Evolutionary conservation across 2,113 vertebrate species (phyloP), one percentile per base, ranked within the genome.

Genomic region (Dipodomys spectabilis): DNA sequence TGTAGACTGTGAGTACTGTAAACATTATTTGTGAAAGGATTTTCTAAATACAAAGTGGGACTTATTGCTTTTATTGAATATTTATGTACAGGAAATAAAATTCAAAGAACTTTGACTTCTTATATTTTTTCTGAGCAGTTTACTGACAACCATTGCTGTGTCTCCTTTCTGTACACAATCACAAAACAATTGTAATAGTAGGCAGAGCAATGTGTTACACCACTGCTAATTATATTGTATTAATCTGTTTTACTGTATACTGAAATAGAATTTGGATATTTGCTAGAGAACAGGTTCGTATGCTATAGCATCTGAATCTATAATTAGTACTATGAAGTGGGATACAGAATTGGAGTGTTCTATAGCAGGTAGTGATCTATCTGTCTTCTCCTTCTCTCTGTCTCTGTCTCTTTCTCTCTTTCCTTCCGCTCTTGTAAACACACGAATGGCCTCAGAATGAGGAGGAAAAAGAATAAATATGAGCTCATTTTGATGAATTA

Each of bases 21-120:
- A 97, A 97, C 87, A 97, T 97, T 98, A 97, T 97, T 98, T 98
- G 96, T 97, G 95, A 93, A 97, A 97, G 39, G 84, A 97, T 97
- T 98, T 97, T 96, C 95, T 92, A 97, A 97, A 97, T 97, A 97
- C 97, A 97, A 97, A 97, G 97, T 97, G 89, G 45, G 94, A 88
- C 73, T 97, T 97, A 88, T 95, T 97, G 79, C 96, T 97, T 97
- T 97, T 94, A 97, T 96, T 93, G 96, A 96, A 96, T 96, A 96
- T 92, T 97, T 77, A 88, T 95, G 35, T 97, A 84, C 97, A 39
- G 39, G 39, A 39, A 96, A 98, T 97, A 97, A 97, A 98, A 97
- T 91, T 74, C 96, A 96, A 97, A 96, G 45, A 78, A 96, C 81
- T 91, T 94, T 82, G 72, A 85, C 0, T 18, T 94, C 79, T 97